phyloP scores from a whole-genome alignment of 2,113 vertebrate genomes.

The Epinephelus fuscoguttatus region DNA sequence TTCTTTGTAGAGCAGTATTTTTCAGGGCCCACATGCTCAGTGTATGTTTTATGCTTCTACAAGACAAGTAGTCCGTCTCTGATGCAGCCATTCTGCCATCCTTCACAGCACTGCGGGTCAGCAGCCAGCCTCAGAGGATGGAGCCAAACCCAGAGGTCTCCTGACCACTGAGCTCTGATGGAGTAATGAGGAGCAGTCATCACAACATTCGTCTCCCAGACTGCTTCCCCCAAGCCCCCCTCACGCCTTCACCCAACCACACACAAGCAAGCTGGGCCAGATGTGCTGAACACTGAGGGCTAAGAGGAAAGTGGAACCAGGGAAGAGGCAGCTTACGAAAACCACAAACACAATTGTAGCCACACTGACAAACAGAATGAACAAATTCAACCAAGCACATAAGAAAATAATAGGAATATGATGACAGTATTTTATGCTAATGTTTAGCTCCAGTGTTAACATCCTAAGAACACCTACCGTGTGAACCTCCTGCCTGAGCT shows the following conservation, averaged over 20 bases:
- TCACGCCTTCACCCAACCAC: neutral
- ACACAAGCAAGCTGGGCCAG: neutral
- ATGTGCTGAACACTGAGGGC: constrained; percentile 7
- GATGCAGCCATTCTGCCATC: neutral
- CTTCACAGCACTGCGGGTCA: constrained; percentile 72
- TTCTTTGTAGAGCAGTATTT: neutral
- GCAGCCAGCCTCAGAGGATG: constrained; percentile 71
- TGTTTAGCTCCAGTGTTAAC: constrained; percentile 20
- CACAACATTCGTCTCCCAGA: neutral
- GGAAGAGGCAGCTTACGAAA: constrained; percentile 47
- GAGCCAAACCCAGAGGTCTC: constrained; percentile 88
- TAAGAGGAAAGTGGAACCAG: neutral
- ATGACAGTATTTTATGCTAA: neutral
- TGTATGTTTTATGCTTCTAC: neutral
- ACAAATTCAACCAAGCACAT: neutral
- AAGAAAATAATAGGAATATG: neutral
- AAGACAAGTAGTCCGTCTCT: neutral
- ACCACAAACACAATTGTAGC: neutral
- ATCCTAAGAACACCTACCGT: neutral
- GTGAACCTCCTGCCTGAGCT: neutral
- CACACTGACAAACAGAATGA: neutral
- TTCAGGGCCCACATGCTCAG: neutral
- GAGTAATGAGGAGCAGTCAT: neutral
- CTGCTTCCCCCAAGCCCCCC: neutral
- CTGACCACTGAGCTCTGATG: constrained; percentile 96